Percentiles rank a stretch among this genome's conserved stretches.
These are phyloP conservation scores for Thalassophryne amazonica DNA, from an alignment of 2,797 vertebrate species.

Conservation along the genomic window DNA sequence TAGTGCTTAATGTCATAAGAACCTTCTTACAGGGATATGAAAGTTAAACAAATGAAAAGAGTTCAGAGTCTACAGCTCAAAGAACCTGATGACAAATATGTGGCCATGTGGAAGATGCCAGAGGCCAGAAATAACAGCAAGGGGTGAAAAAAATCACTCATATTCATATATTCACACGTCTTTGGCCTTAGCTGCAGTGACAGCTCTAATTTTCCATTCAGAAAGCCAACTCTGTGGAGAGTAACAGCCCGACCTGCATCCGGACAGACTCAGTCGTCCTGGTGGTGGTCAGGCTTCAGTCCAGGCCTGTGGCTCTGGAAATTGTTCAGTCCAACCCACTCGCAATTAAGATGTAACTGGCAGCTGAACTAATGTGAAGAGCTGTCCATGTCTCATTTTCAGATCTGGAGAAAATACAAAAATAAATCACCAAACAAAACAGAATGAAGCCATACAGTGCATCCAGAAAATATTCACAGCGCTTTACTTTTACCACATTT, in stretches of 20 bases:
- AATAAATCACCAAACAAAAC: too few relatives aligned
- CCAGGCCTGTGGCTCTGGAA: constrained; percentile 6
- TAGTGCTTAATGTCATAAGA: constrained; percentile 41
- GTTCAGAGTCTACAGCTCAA: constrained; percentile 34
- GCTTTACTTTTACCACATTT: too few relatives aligned
- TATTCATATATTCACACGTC: constrained; percentile 41
- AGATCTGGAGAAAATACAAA: neutral
- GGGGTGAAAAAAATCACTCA: constrained; percentile 22
- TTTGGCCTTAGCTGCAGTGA: constrained; percentile 12
- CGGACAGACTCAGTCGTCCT: constrained; percentile 21
- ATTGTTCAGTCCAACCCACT: constrained; percentile 1
- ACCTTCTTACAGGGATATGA: constrained; percentile 29
- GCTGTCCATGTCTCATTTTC: neutral
- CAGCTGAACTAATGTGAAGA: neutral
- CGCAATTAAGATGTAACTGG: constrained; percentile 2
- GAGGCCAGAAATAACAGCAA: constrained; percentile 66
- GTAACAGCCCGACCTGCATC: constrained; percentile 4
- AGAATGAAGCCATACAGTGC: too few relatives aligned
- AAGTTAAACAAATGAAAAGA: constrained; percentile 58
- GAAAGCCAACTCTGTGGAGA: constrained; percentile 15
- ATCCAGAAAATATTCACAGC: too few relatives aligned
- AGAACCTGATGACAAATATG: constrained; percentile 59
- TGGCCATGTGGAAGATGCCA: constrained; percentile 29
- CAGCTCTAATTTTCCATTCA: constrained; percentile 15
- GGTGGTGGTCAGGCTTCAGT: constrained; percentile 7